These are phyloP conservation scores for Philotrypesis tridentata DNA, from an alignment of 1,140 invertebrate genomes.

Conservation along the genomic window DNA sequence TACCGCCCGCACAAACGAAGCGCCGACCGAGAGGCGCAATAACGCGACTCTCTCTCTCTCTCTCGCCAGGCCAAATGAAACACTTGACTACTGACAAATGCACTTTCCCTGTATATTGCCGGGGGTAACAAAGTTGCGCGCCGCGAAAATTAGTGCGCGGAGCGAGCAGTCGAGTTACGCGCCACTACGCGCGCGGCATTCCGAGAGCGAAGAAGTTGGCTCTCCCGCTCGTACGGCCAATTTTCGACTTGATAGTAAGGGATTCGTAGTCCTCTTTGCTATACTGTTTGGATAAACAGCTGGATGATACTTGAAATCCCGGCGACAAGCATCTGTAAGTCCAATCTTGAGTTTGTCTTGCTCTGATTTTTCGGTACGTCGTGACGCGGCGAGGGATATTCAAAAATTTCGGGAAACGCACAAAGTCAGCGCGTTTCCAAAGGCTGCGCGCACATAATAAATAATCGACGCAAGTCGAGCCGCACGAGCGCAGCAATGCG, in stretches of 20 bases:
- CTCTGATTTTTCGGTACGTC: no score
- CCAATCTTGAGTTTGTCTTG: no score
- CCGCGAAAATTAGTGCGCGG: constrained; percentile 37
- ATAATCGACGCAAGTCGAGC: neutral
- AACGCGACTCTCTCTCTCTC: constrained; percentile 13
- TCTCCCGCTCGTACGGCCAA: neutral
- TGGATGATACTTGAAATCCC: no score
- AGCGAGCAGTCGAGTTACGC: no score
- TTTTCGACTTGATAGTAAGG: constrained; percentile 34
- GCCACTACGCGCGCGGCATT: neutral
- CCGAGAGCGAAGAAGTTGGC: neutral
- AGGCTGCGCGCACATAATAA: no score
- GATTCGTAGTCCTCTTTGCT: neutral
- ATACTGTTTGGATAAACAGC: no score
- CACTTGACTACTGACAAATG: constrained; percentile 35
- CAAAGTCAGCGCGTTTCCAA: no score
- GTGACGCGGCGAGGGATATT: no score
- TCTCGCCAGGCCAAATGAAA: constrained; percentile 20
- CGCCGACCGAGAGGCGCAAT: constrained; percentile 3
- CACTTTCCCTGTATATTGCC: constrained; percentile 37
- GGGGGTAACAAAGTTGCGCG: constrained; percentile 28
- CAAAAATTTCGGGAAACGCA: no score
- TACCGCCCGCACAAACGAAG: constrained; percentile 21
- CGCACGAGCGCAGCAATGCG: neutral
- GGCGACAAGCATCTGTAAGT: constrained; percentile 10